phyloP scores from a whole-genome alignment of 2,113 vertebrate genomes.

The Zosterops borbonicus region DNA sequence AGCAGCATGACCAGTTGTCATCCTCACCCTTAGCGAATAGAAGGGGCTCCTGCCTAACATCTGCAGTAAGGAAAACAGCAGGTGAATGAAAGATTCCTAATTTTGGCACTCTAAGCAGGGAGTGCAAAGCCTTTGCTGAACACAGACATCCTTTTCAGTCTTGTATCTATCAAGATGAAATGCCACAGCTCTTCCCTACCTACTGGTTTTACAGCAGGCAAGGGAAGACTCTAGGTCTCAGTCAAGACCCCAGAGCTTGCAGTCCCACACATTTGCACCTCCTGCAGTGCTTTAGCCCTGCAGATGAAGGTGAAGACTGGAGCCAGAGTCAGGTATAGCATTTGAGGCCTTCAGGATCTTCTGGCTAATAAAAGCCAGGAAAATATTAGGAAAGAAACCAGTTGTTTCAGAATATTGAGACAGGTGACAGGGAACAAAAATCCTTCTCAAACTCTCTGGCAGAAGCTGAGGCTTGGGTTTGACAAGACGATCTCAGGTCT shows the following conservation, averaged over 20 bases:
- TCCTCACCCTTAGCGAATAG: background rate
- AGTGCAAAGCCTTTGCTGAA: background rate
- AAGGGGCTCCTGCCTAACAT: background rate
- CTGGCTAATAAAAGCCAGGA: background rate
- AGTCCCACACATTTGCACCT: background rate
- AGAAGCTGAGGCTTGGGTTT: background rate
- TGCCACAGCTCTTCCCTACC: background rate
- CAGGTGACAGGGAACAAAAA: background rate
- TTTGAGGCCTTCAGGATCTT: background rate
- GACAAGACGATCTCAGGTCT: fast-evolving
- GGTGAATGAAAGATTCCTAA: background rate
- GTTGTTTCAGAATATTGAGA: background rate
- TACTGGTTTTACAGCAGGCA: background rate
- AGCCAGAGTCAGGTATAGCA: background rate
- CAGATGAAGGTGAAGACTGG: background rate
- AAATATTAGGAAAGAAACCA: background rate
- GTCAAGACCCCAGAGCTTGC: background rate
- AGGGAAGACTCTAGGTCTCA: no score
- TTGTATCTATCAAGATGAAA: background rate
- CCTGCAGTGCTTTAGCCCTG: background rate
- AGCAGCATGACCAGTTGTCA: background rate
- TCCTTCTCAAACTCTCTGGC: background rate
- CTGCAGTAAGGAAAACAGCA: background rate
- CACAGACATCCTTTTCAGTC: background rate
- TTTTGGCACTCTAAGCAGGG: background rate